Evolutionary conservation across 2,888 invertebrate species (phyloP), one percentile per base, ranked within the genome.

Genomic region (Gastracanthus pulcherrimus): DNA sequence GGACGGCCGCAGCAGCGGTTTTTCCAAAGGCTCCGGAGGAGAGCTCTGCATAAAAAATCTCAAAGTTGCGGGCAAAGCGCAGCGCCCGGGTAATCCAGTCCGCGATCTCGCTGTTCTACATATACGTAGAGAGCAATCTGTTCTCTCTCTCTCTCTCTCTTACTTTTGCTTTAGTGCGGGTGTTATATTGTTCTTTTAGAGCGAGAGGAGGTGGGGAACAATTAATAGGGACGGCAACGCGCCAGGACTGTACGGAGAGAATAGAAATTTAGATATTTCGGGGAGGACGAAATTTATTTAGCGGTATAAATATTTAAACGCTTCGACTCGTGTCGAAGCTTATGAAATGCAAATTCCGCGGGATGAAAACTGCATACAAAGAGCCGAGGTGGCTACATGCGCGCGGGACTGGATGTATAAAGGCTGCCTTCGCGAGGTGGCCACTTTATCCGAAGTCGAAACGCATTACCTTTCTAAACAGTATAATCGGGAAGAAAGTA

Each of bases 251-350:
- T 13, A 19, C 3, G 9, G 29, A 45, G 16, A 69, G 31, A n/a
- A 26, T n/a, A n/a, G n/a, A n/a, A n/a, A n/a, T n/a, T n/a, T n/a
- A n/a, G n/a, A n/a, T n/a, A 19, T 11, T 1, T 11, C 48, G 13
- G 29, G n/a, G 72, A 3, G 23, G 13, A 29, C 31, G 66, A 76
- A 76, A 76, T 72, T 60, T 19, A 60, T 72, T 72, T 72, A n/a
- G 19, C 60, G 9, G 19, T 31, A 26, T 72, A 60, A 72, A 72
- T 72, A 72, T 60, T 72, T 38, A 60, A 38, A n/a, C 29, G 72
- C 23, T 45, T 11, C n/a, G n/a, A 31, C 13, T n/a, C 45, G 41
- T 11, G 26, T 60, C 29, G 60, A 58, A 60, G 36, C 38, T 60
- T 60, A 19, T 23, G 41, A 60, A 45, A 74, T 62, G 58, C 41